phyloP scores from a whole-genome alignment of 2,113 vertebrate species.

The Meles meles region DNA sequence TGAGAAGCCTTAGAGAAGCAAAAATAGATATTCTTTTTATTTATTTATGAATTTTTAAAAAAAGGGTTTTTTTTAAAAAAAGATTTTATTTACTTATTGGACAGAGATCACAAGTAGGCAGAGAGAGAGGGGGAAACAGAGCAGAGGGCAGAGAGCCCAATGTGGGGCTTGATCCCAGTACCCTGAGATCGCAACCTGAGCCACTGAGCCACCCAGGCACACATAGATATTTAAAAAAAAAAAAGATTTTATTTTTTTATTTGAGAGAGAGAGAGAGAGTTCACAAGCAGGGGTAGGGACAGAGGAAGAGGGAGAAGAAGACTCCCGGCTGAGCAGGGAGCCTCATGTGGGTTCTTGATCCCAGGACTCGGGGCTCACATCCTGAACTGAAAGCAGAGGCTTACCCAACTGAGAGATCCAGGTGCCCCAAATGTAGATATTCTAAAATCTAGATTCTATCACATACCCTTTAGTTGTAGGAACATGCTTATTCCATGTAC shows the following conservation, averaged over 20 bases:
- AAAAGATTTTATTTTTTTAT: neutral
- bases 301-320: neutral
- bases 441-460: neutral
- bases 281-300: neutral
- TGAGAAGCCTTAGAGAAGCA: neutral
- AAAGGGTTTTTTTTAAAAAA: no score
- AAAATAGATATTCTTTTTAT: neutral
- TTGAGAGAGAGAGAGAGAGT: neutral
- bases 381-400: neutral
- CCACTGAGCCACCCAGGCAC: no score
- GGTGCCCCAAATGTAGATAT: neutral
- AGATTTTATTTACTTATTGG: no score
- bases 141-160: no score
- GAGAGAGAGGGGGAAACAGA: no score
- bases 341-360: neutral
- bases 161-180: no score
- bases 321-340: neutral
- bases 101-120: no score
- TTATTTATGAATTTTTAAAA: no score
- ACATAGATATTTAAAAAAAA: no score
- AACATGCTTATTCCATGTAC: neutral
- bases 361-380: neutral
- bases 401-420: neutral
- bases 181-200: no score
- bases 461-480: neutral